Percentiles rank a stretch among this genome's conserved stretches.
phyloP scores from a whole-genome alignment of 1,140 invertebrate species.

The Drosophila parabipectinata region DNA sequence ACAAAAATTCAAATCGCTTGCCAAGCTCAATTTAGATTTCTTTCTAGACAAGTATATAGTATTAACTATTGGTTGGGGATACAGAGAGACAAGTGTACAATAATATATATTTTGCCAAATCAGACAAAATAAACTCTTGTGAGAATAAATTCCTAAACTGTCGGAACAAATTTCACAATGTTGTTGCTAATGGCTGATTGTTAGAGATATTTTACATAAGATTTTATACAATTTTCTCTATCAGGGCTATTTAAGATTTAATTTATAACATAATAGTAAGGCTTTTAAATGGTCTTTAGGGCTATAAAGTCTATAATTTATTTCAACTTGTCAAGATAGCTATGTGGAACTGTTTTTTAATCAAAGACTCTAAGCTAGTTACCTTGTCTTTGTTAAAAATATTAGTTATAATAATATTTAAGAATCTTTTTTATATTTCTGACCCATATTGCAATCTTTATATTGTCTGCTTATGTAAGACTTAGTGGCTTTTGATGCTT shows the following conservation, averaged over 20 bases:
- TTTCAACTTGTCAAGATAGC: not conserved
- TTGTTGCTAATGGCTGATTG: constrained; percentile 12
- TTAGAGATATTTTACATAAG: not conserved
- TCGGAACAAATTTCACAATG: constrained; percentile 20
- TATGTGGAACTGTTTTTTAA: not conserved
- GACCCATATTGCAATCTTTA: not conserved
- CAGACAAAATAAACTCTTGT: constrained; percentile 1
- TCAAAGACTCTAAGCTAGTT: too few relatives aligned
- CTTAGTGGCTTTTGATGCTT: constrained; percentile 20
- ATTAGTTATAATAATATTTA: not conserved
- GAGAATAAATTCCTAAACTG: constrained; percentile 4
- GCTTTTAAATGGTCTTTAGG: too few relatives aligned
- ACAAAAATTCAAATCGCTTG: constrained; percentile 44
- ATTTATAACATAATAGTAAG: too few relatives aligned
- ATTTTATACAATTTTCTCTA: too few relatives aligned
- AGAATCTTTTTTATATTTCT: not conserved
- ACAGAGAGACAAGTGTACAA: constrained; percentile 22
- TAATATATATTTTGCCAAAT: constrained; percentile 21
- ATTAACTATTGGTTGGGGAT: constrained; percentile 1
- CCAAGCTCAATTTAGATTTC: constrained; percentile 48
- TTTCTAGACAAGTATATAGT: constrained; percentile 28
- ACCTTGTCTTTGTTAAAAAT: too few relatives aligned
- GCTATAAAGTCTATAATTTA: not conserved
- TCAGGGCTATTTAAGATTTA: too few relatives aligned
- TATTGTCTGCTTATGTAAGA: constrained; percentile 19